phyloP scores from a whole-genome alignment of 2,888 invertebrate genomes.

The Ophion slaviceki region DNA sequence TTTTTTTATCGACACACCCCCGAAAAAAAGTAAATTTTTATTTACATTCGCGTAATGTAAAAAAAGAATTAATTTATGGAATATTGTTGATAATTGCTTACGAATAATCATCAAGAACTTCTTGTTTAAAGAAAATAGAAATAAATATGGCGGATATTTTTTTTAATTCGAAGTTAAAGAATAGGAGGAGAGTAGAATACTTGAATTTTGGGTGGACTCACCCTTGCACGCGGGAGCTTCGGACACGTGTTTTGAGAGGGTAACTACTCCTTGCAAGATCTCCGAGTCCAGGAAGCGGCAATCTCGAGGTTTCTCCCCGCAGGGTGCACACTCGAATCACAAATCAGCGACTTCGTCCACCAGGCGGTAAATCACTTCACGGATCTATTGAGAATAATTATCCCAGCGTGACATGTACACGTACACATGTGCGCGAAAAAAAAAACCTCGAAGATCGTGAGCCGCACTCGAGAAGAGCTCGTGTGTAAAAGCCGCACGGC shows the following conservation, averaged over 20 bases:
- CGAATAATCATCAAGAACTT: too few relatives aligned
- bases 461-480: not conserved
- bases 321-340: not conserved
- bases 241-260: not conserved
- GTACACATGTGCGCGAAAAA: not conserved
- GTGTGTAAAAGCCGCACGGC: not conserved
- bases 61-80: too few relatives aligned
- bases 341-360: not conserved
- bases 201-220: not conserved
- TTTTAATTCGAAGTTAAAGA: not conserved
- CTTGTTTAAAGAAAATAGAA: too few relatives aligned
- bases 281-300: not conserved
- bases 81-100: too few relatives aligned
- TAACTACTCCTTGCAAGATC: not conserved
- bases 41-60: too few relatives aligned
- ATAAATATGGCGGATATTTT: not conserved
- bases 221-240: not conserved
- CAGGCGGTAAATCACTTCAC: not conserved
- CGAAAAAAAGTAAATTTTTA: not conserved
- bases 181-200: not conserved
- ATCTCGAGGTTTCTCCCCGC: not conserved
- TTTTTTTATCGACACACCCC: too few relatives aligned
- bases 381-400: not conserved
- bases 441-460: not conserved
- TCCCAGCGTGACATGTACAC: not conserved